Evolutionary conservation across 2,113 vertebrate species (phyloP).

Genomic region (Dascyllus trimaculatus): DNA sequence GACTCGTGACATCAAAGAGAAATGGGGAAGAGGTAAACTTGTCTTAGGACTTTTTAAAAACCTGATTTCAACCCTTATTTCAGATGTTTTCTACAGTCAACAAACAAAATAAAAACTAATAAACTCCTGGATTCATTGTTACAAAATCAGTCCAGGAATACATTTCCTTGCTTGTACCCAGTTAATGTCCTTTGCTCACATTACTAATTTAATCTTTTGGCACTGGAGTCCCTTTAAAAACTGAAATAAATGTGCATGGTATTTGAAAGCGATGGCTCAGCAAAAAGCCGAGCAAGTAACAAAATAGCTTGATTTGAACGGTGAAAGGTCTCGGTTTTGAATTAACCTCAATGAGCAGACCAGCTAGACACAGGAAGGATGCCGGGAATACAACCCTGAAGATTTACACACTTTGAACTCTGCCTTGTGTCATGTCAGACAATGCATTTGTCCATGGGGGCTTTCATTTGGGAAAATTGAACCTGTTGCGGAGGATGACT

Average conservation of each 20-base stretch:
- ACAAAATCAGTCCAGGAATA: too few relatives aligned
- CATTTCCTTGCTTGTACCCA: background rate
- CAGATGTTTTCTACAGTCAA: background rate
- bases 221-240: constrained; percentile 8
- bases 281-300: constrained; percentile 8
- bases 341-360: constrained; percentile 12
- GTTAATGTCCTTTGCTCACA: background rate
- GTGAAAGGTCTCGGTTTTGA: constrained; percentile 13
- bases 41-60: background rate
- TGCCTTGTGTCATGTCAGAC: background rate
- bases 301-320: constrained; percentile 32
- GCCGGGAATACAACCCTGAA: background rate
- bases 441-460: background rate
- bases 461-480: background rate
- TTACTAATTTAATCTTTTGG: constrained; percentile 5
- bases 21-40: background rate
- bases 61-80: constrained; percentile 1
- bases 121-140: background rate
- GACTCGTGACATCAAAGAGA: background rate
- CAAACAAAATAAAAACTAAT: background rate
- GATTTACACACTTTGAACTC: background rate
- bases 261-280: constrained; percentile 30
- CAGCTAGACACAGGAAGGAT: background rate
- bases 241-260: background rate
- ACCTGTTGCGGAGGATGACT: background rate